Evolutionary conservation across 1,140 invertebrate species (phyloP).

Genomic region (Oryzaephilus surinamensis): DNA sequence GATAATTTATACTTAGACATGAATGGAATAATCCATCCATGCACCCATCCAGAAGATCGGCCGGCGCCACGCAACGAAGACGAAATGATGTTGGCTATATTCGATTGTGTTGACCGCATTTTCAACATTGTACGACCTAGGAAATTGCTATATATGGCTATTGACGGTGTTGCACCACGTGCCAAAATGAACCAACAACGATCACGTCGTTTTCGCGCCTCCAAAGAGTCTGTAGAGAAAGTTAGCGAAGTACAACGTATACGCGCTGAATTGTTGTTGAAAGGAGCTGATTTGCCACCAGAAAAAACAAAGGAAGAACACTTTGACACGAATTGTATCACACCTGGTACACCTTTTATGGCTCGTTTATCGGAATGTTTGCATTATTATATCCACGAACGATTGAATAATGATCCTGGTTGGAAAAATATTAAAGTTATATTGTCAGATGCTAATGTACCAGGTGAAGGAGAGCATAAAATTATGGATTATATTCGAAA

Average conservation of each 20-base stretch:
- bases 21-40: conserved; percentile 99
- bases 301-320: conserved; percentile 84
- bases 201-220: conserved; percentile 90
- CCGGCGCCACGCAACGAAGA: conserved; percentile 97
- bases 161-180: conserved; percentile 96
- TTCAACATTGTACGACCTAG: conserved; percentile 92
- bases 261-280: conserved; percentile 57
- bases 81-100: conserved; percentile 99
- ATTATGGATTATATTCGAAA: conserved; percentile 98
- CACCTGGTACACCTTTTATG: conserved; percentile 98
- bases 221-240: conserved; percentile 92
- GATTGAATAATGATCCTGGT: conserved; percentile 88
- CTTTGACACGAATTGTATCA: conserved; percentile 99
- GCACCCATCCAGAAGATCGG: conserved; percentile 98
- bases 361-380: conserved; percentile 85
- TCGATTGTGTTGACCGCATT: conserved; percentile 95
- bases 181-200: conserved; percentile 99
- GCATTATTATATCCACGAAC: conserved; percentile 93
- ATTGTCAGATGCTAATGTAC: conserved; percentile 96
- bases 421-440: conserved; percentile 95
- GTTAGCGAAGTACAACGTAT: conserved; percentile 73
- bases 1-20: conserved; percentile 99
- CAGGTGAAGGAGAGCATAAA: conserved; percentile 98
- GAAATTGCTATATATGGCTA: conserved; percentile 97
- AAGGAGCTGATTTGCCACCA: conserved; percentile 75